Base-by-base conservation (phyloP, 1,140 invertebrate genomes). In the Drosophila cardini region DNA sequence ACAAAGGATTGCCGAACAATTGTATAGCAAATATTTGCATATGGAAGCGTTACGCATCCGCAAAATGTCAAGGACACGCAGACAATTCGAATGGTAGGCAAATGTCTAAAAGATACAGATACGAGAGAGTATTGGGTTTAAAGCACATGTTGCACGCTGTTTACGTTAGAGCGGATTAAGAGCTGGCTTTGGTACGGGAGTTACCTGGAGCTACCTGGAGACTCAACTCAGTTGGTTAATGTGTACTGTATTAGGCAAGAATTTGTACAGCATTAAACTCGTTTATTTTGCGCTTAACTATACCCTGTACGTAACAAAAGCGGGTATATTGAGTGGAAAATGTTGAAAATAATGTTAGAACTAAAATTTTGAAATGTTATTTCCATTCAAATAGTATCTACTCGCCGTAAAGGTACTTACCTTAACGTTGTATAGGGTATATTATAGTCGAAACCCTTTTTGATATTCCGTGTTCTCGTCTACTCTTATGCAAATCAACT, bases 1-100 rank as follows among this genome's bases (percentile, higher is more conserved):
- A 89, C 84, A 89, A 89, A 89, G 84, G 80, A 89, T 89, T 89
- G 80, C 84, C 65, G 77, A 84, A 89, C 73, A 80, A 72, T 71
- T 70, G 67, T 62, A 77, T 63, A 32, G 79, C 57, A 76, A 89
- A 89, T 89, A 89, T 89, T 89, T 89, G 84, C 84, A 89, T 89
- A 85, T 72, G 69, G 57, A 43, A 79, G 72, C 61, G 84, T 70
- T 62, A 80, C 80, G 73, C 84, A 83, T 72, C 58, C 48, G 72
- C 62, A 63, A 75, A 72, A 72, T 78, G 73, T 80, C 84, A 89
- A 89, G 84, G 84, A 78, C 76, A 36, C 36, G 43, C 48, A 42
- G 11, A 65, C 56, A 75, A 46, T 13, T 18, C 18, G 13, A 67
- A 30, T 40, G n/a, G 36, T 18, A 32, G 8, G 26, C 13, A 34